Evolutionary conservation across 2,797 vertebrate species (phyloP).

Genomic region (Galago senegalensis): DNA sequence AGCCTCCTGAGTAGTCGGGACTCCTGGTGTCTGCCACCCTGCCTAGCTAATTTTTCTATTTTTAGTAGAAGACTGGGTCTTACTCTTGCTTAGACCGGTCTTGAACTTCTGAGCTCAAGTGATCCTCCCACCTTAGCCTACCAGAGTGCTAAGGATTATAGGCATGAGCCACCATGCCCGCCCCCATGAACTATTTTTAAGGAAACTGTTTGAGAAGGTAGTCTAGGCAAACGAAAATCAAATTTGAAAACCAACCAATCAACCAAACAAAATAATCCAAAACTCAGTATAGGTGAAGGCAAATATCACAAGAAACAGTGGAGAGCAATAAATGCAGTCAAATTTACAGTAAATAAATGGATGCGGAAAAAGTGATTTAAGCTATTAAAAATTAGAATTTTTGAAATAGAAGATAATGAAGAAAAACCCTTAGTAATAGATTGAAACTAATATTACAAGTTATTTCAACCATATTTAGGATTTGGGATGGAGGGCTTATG

Average conservation of each 20-base stretch:
- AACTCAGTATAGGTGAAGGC: background rate
- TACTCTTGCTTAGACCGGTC: too few relatives aligned
- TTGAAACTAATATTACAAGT: conserved; percentile 7
- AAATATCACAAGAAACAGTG: background rate
- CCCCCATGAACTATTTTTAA: background rate
- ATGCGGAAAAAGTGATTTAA: background rate
- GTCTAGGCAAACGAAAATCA: conserved; percentile 33
- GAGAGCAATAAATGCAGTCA: background rate
- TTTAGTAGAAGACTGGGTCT: too few relatives aligned
- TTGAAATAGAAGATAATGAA: background rate
- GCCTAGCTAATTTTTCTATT: too few relatives aligned
- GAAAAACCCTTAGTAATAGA: background rate
- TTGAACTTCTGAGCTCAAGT: too few relatives aligned
- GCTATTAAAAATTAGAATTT: background rate
- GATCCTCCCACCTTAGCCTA: too few relatives aligned
- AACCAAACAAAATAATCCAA: background rate
- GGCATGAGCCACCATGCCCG: too few relatives aligned
- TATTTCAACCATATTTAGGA: conserved; percentile 1
- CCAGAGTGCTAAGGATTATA: too few relatives aligned
- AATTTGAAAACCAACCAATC: background rate
- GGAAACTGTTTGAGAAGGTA: background rate
- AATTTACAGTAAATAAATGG: conserved; percentile 15
- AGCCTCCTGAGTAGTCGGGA: too few relatives aligned
- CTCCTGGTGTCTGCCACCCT: too few relatives aligned
- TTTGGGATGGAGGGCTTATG: background rate